Evolutionary conservation across 2,113 vertebrate species (phyloP).

Genomic region (Actenoides hombroni): DNA sequence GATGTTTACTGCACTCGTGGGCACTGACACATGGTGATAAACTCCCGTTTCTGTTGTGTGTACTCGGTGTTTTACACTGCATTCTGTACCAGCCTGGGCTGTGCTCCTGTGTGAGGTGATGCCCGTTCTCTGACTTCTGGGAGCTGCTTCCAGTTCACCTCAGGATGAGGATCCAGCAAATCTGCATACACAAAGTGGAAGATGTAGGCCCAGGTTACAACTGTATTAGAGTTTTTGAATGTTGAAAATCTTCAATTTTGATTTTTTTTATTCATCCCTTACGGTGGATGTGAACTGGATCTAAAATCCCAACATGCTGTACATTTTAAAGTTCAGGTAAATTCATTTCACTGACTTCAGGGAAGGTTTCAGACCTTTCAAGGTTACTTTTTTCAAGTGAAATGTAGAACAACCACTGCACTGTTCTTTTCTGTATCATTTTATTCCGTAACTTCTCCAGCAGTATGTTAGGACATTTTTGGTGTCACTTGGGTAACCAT

Average conservation of each 20-base stretch:
- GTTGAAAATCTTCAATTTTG: neutral
- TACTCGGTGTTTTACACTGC: neutral
- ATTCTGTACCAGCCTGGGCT: neutral
- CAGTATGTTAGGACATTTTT: neutral
- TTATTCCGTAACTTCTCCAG: neutral
- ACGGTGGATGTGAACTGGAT: neutral
- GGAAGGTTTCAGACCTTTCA: neutral
- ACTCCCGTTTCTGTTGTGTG: accelerated
- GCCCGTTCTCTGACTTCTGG: neutral
- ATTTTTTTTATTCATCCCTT: neutral
- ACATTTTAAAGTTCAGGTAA: neutral
- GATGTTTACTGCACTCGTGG: neutral
- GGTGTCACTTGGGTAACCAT: neutral
- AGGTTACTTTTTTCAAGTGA: neutral
- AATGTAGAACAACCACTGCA: neutral
- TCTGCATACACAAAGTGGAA: neutral
- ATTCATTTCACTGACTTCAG: neutral
- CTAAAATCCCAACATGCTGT: neutral
- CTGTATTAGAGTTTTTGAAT: neutral
- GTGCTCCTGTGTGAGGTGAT: neutral
- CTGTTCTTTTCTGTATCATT: neutral
- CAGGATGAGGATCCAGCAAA: neutral
- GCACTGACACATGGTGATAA: neutral
- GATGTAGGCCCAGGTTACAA: neutral
- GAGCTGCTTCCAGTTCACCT: neutral